Evolutionary conservation across 2,113 vertebrate genomes (phyloP).

Genomic region (Leptocoma aspasia): DNA sequence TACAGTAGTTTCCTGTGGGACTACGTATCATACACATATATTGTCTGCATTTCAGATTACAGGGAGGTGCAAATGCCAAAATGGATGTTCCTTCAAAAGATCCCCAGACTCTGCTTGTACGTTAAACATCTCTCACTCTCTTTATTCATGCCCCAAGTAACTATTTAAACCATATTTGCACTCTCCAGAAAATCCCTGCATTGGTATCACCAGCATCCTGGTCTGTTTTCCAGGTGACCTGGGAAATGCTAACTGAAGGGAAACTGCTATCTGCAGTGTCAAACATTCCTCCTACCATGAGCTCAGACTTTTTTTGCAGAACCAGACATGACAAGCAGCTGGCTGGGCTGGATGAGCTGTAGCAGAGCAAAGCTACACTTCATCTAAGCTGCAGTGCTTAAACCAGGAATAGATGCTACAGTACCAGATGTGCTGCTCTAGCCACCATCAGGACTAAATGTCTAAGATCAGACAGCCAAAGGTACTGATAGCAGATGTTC

Average conservation of each 20-base stretch:
- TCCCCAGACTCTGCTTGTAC: not conserved
- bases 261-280: not conserved
- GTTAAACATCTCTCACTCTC: not conserved
- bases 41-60: constrained; percentile 19
- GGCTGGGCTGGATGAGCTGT: not conserved
- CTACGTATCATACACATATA: not conserved
- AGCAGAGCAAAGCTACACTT: not conserved
- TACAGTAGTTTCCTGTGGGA: not conserved
- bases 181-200: not conserved
- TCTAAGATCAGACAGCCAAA: not conserved
- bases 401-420: not conserved
- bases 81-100: not conserved
- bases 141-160: not conserved
- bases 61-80: not conserved
- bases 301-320: not conserved
- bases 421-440: not conserved
- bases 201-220: not conserved
- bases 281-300: not conserved
- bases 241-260: not conserved
- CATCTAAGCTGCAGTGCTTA: not conserved
- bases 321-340: not conserved
- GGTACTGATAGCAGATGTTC: not conserved
- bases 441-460: not conserved
- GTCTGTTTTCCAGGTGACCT: not conserved
- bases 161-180: not conserved